phyloP scores from a whole-genome alignment of 2,113 vertebrate species.

The Motacilla alba region DNA sequence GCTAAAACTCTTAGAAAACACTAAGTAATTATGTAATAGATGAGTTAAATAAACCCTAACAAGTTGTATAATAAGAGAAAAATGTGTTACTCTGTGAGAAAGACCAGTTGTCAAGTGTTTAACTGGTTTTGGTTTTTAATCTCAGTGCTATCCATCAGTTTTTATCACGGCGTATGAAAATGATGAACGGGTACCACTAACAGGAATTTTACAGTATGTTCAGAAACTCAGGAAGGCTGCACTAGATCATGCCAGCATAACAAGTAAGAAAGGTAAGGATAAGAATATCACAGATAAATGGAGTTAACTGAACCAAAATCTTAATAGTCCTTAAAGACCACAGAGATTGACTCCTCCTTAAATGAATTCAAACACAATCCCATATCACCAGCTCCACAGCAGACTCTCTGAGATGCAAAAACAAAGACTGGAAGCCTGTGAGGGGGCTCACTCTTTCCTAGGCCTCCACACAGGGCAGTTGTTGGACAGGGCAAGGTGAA shows the following conservation, averaged over 20 bases:
- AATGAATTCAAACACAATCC: neutral
- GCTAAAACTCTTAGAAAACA: neutral
- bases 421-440: neutral
- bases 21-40: neutral
- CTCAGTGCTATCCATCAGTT: conserved; percentile 87
- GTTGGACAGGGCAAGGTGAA: neutral
- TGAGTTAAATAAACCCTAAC: neutral
- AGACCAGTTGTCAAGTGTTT: neutral
- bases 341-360: neutral
- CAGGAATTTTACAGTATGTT: conserved; percentile 82
- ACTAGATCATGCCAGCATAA: conserved; percentile 45
- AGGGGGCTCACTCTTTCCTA: neutral
- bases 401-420: neutral
- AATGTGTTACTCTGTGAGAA: neutral
- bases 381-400: neutral
- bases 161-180: conserved; percentile 87
- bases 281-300: neutral
- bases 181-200: conserved; percentile 81
- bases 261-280: conserved; percentile 35
- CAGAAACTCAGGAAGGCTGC: conserved; percentile 77
- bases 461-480: neutral
- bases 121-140: neutral
- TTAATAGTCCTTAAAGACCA: neutral
- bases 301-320: neutral
- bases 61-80: neutral